A percentile compares a stretch with the other conserved stretches of the same genome.
Conservation (phyloP, 2,113 vertebrate species). For the Fulmarus glacialis region DNA sequence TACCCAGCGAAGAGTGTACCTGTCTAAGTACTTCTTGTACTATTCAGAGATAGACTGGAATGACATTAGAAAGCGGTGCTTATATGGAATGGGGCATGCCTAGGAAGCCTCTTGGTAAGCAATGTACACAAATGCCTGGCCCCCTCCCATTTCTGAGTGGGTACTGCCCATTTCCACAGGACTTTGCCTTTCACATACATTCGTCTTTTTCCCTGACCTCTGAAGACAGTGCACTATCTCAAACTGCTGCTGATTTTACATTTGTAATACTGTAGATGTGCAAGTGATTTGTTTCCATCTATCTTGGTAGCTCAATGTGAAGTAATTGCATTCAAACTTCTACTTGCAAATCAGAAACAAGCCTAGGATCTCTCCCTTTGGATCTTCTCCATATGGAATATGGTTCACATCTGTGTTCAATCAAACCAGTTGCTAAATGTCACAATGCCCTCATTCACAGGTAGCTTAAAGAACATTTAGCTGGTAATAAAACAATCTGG, state of each 20-base stretch:
- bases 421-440: conserved; percentile 76
- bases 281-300: neutral
- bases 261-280: neutral
- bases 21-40: no score
- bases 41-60: neutral
- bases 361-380: conserved; percentile 2
- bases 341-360: conserved; percentile 54
- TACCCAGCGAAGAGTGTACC: no score
- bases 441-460: conserved; percentile 82
- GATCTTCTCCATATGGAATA: conserved; percentile 67
- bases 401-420: conserved; percentile 76
- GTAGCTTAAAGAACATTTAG: conserved; percentile 75
- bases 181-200: neutral
- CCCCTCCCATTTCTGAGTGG: neutral
- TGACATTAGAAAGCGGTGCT: neutral
- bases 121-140: neutral
- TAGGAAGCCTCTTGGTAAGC: neutral
- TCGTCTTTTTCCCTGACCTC: neutral
- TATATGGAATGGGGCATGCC: neutral
- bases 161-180: neutral
- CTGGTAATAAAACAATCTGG: conserved; percentile 76
- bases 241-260: neutral
- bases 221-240: neutral
- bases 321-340: conserved; percentile 9
- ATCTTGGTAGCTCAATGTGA: neutral